These are phyloP conservation scores for Clarias pachynema DNA, from an alignment of 2,797 vertebrate genomes.

Conservation along the genomic window DNA sequence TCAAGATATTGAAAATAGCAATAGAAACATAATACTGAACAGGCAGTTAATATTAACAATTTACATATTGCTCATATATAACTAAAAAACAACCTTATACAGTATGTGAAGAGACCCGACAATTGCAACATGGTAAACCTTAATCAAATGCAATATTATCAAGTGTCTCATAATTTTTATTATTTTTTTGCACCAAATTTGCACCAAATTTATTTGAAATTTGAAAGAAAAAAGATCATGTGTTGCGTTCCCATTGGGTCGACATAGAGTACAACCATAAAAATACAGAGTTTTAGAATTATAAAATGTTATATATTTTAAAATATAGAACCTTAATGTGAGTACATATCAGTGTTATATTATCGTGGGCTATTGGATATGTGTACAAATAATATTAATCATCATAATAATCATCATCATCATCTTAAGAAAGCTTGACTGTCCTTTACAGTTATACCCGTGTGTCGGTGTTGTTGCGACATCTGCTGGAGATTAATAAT, in stretches of 20 bases:
- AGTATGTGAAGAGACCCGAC: not conserved
- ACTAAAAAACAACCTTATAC: not conserved
- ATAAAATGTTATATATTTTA: not conserved
- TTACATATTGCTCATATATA: not conserved
- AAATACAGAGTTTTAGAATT: not conserved
- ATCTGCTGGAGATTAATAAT: not conserved
- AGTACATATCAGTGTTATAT: not conserved
- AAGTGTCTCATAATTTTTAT: not conserved
- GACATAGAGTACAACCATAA: not conserved
- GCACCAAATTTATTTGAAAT: not conserved
- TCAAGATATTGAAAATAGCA: not conserved
- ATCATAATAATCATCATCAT: too few relatives aligned
- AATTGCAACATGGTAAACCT: not conserved
- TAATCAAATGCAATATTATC: not conserved
- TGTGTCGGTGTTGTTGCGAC: not conserved
- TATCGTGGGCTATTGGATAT: not conserved
- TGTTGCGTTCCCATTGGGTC: not conserved
- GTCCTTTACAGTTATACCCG: too few relatives aligned
- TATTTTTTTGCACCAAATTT: too few relatives aligned
- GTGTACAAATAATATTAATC: not conserved
- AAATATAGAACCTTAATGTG: not conserved
- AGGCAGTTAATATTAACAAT: not conserved
- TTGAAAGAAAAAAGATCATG: not conserved
- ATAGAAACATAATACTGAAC: not conserved
- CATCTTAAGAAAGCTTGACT: too few relatives aligned